Evolutionary conservation across 2,888 invertebrate genomes (phyloP), one percentile per base, ranked within the genome.

Genomic region (Leucophora obtusa): DNA sequence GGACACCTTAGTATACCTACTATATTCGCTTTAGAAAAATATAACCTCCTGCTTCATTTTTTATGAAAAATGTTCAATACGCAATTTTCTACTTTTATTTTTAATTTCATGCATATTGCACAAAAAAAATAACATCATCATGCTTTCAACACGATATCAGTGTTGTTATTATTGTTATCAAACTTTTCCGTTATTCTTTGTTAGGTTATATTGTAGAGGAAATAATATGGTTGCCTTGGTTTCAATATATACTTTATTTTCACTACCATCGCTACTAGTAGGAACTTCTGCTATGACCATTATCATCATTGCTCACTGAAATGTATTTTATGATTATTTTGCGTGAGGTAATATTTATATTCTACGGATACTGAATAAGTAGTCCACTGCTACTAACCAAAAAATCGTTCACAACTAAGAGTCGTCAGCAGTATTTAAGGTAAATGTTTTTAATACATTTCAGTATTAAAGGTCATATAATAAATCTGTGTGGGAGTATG

Each of bases 281-380:
- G 6, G 28, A 6, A 7, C 28, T 18, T 18, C 14, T 38, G 21
- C 43, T 65, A 28, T 70, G 60, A 35, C 78, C 72, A 63, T 43
- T 63, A 58, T 43, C 62, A 73, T 43, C 68, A 60, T 65, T 69
- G 69, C 69, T 76, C 63, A 69, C 69, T 80, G 76, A 69, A 76
- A 80, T 65, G 72, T 73, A 76, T 76, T 80, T 80, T 80, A 80
- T 80, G 76, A 76, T 80, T 76, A 76, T 80, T 69, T 76, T 80
- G 80, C 76, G 80, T 80, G 80, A 76, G 76, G 72, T 65, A 72
- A 60, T 73, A 76, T 80, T 80, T 72, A 76, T 76, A 56, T 80
- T 59, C 63, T 38, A 59, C 53, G 80, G 69, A 69, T 76, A 73
- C 76, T 72, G 76, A 51, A 47, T 59, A 76, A 80, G 70, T 70